Evolutionary conservation across 2,797 vertebrate species (phyloP).

Genomic region (Dermochelys coriacea): DNA sequence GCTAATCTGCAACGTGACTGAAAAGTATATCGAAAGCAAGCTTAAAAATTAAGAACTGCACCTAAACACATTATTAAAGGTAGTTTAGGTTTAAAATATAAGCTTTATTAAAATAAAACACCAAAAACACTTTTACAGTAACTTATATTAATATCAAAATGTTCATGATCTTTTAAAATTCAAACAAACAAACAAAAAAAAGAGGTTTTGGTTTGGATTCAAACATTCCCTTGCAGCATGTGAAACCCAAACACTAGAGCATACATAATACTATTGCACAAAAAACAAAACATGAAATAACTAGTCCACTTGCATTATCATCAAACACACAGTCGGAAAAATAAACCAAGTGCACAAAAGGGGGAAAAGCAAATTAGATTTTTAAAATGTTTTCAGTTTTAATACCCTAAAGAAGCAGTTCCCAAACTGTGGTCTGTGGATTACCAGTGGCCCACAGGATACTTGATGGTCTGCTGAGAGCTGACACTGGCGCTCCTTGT

Average conservation of each 20-base stretch:
- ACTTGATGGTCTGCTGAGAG: background rate
- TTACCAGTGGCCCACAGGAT: background rate
- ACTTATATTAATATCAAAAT: background rate
- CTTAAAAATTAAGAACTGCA: background rate
- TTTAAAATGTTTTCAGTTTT: background rate
- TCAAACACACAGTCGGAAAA: background rate
- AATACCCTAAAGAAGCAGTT: background rate
- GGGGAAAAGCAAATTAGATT: background rate
- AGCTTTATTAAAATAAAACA: background rate
- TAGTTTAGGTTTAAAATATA: background rate
- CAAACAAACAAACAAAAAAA: too few relatives aligned
- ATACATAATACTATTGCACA: background rate
- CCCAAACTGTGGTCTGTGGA: background rate
- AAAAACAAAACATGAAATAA: background rate
- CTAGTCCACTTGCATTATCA: background rate
- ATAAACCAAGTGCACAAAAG: background rate
- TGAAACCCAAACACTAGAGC: background rate
- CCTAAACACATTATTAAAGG: background rate
- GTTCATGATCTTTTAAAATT: background rate
- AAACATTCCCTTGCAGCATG: accelerated
- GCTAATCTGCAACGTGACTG: background rate
- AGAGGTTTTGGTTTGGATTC: background rate
- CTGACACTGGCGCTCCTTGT: background rate
- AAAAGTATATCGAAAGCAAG: background rate
- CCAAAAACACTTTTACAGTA: background rate